Evolutionary conservation across 2,888 invertebrate species (phyloP), one percentile per base, ranked within the genome.

Genomic region (Yponomeuta evonymella): DNA sequence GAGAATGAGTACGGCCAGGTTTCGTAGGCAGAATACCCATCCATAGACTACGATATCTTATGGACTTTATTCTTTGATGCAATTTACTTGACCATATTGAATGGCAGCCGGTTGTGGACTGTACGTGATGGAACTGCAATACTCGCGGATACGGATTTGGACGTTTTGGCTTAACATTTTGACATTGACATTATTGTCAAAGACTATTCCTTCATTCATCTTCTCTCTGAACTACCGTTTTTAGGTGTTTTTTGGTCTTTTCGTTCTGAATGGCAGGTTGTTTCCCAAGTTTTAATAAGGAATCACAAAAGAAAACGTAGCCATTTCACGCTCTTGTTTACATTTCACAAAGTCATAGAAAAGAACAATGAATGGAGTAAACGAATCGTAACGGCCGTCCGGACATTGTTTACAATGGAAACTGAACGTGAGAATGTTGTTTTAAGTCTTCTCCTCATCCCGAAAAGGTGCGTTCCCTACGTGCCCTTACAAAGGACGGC

Each of bases 381-480:
- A 89, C 88, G 87, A 84, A 83, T 83, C 85, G 86, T 86, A 87
- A 87, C 86, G 82, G 82, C 81, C 81, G 82, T 85, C 87, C 82
- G 79, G 76, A 75, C 76, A 78, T 81, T 86, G 81, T 89, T 88
- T 87, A 90, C 88, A 87, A 88, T 86, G 79, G 83, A 81, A 78
- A 81, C 80, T 79, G 83, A 85, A 90, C 91, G 91, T 91, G 91
- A 91, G 91, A 91, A 89, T 85, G 83, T 86, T 79, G 84, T 83
- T 85, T 82, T 82, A 82, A 82, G 82, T 80, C 79, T 82, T 83
- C 84, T 83, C 82, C 48, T 63, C 29, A 70, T 83, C 85, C 85
- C 85, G 83, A 79, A 79, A 78, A 79, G 77, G 78, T 79, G 75
- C 77, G 77, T 76, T 74, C 75, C 78, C 85, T 89, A 89, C 89